These are phyloP conservation scores for Drosophila paulistorum DNA, from an alignment of 1,140 invertebrate species.

Conservation along the genomic window DNA sequence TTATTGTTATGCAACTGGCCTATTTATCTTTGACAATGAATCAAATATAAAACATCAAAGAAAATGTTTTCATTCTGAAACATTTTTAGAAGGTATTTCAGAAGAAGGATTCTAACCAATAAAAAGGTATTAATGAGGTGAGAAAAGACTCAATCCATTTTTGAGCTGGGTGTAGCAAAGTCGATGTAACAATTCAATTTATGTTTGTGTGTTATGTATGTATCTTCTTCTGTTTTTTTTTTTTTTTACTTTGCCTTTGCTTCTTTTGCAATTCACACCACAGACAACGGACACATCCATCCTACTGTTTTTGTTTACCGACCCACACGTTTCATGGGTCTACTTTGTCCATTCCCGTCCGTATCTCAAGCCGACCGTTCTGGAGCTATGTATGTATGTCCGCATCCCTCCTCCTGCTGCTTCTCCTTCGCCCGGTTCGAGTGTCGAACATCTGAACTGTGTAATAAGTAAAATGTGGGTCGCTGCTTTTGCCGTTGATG, in stretches of 20 bases:
- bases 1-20: no score
- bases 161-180: neutral
- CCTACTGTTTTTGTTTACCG: conserved; percentile 61
- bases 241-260: conserved; percentile 15
- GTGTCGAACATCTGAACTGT: conserved; percentile 54
- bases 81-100: no score
- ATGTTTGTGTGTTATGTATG: neutral
- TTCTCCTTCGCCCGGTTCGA: conserved; percentile 7
- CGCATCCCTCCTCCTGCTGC: neutral
- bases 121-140: no score
- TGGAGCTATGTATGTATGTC: neutral
- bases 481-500: conserved; percentile 28
- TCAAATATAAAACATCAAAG: no score
- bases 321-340: conserved; percentile 61
- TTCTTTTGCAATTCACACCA: conserved; percentile 68
- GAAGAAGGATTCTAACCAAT: no score
- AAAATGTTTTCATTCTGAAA: no score
- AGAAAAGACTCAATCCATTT: no score
- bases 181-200: neutral
- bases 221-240: neutral
- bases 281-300: conserved; percentile 12
- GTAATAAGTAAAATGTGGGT: conserved; percentile 60
- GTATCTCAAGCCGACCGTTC: conserved; percentile 1
- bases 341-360: conserved; percentile 12
- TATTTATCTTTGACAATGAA: no score